A percentile compares a stretch with the other conserved stretches of the same genome.
Evolutionary conservation across 1,140 invertebrate species (phyloP).

Genomic region (Lanistes nyassanus): DNA sequence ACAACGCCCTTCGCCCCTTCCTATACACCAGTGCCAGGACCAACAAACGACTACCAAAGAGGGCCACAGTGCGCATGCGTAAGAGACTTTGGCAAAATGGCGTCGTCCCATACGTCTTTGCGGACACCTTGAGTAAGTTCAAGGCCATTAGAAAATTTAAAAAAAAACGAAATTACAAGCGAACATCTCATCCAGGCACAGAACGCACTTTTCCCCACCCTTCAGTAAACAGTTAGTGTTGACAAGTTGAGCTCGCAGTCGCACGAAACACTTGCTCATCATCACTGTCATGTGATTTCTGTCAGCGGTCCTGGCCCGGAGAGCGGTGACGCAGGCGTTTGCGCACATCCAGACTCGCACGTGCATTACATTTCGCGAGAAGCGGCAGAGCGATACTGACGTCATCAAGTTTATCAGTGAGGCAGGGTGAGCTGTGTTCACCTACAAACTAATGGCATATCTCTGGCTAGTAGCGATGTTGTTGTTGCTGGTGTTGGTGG

Average conservation of each 20-base stretch:
- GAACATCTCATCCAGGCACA: background rate
- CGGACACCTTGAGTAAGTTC: constrained; percentile 44
- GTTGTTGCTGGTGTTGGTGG: background rate
- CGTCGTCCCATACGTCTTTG: constrained; percentile 50
- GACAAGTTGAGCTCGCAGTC: background rate
- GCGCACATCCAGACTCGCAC: constrained; percentile 48
- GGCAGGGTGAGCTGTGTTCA: constrained; percentile 46
- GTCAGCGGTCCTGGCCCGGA: constrained; percentile 39
- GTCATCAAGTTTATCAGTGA: constrained; percentile 57
- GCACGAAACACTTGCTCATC: background rate
- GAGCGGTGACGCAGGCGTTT: constrained; percentile 45
- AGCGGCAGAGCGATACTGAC: constrained; percentile 41
- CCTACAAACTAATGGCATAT: background rate
- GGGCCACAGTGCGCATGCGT: constrained; percentile 39
- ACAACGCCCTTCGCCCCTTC: constrained; percentile 27
- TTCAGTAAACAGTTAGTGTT: background rate
- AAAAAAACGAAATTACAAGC: background rate
- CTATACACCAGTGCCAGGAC: constrained; percentile 27
- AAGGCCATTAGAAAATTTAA: too few relatives aligned
- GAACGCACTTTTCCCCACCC: background rate
- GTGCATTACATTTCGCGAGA: constrained; percentile 51
- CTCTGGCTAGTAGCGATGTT: too few relatives aligned
- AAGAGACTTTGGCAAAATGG: constrained; percentile 51
- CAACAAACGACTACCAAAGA: constrained; percentile 28
- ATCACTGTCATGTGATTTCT: constrained; percentile 8